A percentile compares a stretch with the other conserved stretches of the same genome.
phyloP scores from a whole-genome alignment of 2,113 vertebrate genomes.

The Mellivora capensis region DNA sequence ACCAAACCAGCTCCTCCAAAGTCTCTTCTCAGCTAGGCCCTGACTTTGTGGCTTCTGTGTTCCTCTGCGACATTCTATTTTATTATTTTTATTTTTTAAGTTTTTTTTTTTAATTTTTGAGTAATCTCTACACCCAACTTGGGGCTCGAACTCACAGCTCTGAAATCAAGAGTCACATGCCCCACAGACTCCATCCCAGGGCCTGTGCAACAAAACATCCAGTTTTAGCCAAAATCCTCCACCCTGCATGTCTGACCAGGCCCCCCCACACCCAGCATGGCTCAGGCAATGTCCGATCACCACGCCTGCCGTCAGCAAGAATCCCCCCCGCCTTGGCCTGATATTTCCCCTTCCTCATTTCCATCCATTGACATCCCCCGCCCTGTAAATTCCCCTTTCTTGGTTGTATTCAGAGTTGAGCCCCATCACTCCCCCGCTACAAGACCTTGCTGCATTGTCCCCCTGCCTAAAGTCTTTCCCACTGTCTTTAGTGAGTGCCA shows the following conservation, averaged over 20 bases:
- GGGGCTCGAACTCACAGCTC: not conserved
- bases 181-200: not conserved
- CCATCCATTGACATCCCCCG: not conserved
- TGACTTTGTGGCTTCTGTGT: not conserved
- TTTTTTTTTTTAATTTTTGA: not conserved
- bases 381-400: not conserved
- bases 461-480: not conserved
- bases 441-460: not conserved
- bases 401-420: not conserved
- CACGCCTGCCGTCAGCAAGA: not conserved
- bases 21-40: not conserved
- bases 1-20: not conserved
- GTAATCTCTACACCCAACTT: not conserved
- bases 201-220: not conserved
- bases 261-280: too few species aligned
- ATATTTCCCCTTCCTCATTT: not conserved
- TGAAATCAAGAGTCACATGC: not conserved
- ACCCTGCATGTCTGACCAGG: not conserved
- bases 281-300: not conserved
- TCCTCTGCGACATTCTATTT: not conserved
- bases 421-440: not conserved
- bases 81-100: not conserved
- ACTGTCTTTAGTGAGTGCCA: not conserved
- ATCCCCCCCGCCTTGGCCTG: rapidly evolving
- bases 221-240: not conserved